Conservation (phyloP, 1,140 invertebrate species). For the Drosophila melanica region DNA sequence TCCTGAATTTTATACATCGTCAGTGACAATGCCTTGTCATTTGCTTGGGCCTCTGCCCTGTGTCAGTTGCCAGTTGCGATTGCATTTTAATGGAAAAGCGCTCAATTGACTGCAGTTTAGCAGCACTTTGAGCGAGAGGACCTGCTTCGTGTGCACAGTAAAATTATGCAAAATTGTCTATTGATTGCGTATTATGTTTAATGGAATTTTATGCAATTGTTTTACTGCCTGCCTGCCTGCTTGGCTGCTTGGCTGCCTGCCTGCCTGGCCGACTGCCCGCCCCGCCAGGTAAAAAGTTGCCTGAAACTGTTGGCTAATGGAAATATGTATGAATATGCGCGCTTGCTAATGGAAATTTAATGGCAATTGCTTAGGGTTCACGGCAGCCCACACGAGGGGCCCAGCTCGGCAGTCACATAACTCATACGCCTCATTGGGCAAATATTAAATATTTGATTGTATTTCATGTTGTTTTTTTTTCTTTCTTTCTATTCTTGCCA, state of each 20-base stretch:
- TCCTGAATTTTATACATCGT: conserved; percentile 30
- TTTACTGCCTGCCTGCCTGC: conserved; percentile 35
- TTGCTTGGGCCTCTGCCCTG: conserved; percentile 18
- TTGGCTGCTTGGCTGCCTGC: too few relatives aligned
- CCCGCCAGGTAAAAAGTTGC: conserved; percentile 12
- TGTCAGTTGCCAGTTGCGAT: conserved; percentile 33
- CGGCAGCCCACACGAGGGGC: background rate
- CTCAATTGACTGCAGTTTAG: conserved; percentile 63
- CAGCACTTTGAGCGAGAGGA: conserved; percentile 49
- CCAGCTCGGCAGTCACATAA: background rate
- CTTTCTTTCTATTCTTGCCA: conserved; percentile 13
- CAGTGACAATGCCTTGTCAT: conserved; percentile 56
- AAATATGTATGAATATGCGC: conserved; percentile 44
- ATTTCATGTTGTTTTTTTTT: background rate
- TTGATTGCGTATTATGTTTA: conserved; percentile 70
- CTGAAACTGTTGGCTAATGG: conserved; percentile 36
- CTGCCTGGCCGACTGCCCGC: background rate
- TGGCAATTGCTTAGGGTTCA: conserved; percentile 31
- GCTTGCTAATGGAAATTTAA: conserved; percentile 64
- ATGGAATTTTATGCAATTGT: conserved; percentile 70
- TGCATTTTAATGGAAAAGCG: conserved; percentile 64
- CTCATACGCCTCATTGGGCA: conserved; percentile 26
- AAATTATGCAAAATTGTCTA: conserved; percentile 72
- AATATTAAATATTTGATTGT: conserved; percentile 6
- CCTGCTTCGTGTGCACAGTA: conserved; percentile 41